Conservation (phyloP, 2,113 vertebrate species). For the Abramis brama region DNA sequence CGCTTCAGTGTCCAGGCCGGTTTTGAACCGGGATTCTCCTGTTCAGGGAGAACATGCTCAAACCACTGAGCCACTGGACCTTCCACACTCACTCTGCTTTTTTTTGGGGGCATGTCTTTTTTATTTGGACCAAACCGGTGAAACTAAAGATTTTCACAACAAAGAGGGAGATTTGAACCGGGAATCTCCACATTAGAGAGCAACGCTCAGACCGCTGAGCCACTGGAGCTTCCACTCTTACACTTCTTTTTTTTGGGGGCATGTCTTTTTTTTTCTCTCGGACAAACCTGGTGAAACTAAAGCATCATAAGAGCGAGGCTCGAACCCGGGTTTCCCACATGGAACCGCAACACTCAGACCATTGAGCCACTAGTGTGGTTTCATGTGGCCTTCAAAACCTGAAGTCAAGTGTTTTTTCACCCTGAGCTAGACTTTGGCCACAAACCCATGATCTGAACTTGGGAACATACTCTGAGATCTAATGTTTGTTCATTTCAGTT, state of each 20-base stretch:
- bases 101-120: not conserved
- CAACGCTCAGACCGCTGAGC: rapidly evolving
- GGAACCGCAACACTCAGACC: not conserved
- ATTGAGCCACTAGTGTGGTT: not conserved
- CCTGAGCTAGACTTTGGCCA: too few species aligned
- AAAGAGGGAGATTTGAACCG: not conserved
- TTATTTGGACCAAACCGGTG: not conserved
- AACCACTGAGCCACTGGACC: not conserved
- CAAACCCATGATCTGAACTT: too few species aligned
- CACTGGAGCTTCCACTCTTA: too few species aligned
- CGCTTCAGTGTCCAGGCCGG: not conserved
- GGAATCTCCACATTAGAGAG: too few species aligned
- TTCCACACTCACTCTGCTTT: not conserved
- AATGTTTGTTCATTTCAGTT: not conserved
- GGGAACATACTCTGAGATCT: not conserved
- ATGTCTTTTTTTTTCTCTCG: too few species aligned
- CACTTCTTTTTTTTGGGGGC: too few species aligned
- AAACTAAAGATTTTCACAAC: too few species aligned
- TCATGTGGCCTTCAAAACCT: too few species aligned
- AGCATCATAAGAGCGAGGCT: not conserved
- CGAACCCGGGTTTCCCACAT: rapidly evolving
- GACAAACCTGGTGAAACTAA: not conserved
- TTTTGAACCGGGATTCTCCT: not conserved
- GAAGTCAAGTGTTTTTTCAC: too few species aligned
- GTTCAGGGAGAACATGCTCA: not conserved